Conservation (phyloP, 2,113 vertebrate species). For the Tenebrosternarchus preto region DNA sequence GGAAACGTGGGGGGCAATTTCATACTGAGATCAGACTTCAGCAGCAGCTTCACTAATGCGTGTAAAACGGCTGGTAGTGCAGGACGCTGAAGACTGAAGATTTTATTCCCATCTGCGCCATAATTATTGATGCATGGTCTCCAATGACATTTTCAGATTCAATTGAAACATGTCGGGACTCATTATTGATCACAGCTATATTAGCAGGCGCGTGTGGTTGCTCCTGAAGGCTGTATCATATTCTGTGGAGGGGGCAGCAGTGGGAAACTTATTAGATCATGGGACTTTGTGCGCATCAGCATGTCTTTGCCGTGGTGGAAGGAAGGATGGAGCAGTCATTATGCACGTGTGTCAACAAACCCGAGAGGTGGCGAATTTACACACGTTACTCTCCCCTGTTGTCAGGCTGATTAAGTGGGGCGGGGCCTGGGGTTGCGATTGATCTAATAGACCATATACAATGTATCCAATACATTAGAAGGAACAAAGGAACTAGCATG, state of each 20-base stretch:
- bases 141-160: constrained; percentile 27
- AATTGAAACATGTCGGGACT: constrained; percentile 38
- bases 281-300: constrained; percentile 11
- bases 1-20: constrained; percentile 50
- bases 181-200: constrained; percentile 41
- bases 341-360: not conserved
- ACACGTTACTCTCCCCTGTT: not conserved
- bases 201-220: constrained; percentile 19
- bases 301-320: not conserved
- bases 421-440: not conserved
- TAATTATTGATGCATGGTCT: constrained; percentile 53
- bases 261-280: constrained; percentile 11
- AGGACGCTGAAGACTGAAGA: constrained; percentile 31
- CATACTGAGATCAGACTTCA: constrained; percentile 58
- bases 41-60: constrained; percentile 41
- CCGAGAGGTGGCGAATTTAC: not conserved
- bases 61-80: constrained; percentile 36
- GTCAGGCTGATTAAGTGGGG: not conserved
- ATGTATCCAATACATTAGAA: not conserved
- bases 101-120: constrained; percentile 40
- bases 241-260: constrained; percentile 34
- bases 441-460: not conserved
- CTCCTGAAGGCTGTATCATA: constrained; percentile 34
- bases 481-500: not conserved
- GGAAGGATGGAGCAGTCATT: not conserved